phyloP scores from a whole-genome alignment of 2,888 invertebrate genomes.

The Trachelus stipa region DNA sequence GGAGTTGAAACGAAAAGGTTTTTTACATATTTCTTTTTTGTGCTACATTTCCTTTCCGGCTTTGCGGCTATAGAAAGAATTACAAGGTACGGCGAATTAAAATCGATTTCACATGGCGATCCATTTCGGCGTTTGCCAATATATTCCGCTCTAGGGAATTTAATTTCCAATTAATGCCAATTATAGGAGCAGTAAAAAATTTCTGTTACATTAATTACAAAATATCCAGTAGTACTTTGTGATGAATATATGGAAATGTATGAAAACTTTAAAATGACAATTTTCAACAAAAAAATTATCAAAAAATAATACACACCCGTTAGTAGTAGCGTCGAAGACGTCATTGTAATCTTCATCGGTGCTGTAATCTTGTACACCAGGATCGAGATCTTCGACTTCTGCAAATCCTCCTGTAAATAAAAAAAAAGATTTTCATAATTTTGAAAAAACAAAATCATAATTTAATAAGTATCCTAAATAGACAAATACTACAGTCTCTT shows the following conservation, averaged over 20 bases:
- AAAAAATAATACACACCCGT: conserved; percentile 44
- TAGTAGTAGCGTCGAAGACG: conserved; percentile 47
- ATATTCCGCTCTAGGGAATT: neutral
- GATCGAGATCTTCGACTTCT: conserved; percentile 48
- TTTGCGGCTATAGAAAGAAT: neutral
- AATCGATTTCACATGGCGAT: neutral
- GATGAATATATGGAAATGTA: neutral
- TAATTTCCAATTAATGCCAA: neutral
- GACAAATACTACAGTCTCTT: neutral
- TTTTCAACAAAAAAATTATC: neutral
- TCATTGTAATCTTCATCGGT: conserved; percentile 57
- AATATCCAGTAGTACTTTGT: neutral
- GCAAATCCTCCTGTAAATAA: conserved; percentile 36
- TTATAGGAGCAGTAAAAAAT: conserved; percentile 10
- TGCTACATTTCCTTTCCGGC: neutral
- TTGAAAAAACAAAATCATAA: neutral
- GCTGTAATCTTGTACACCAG: conserved; percentile 54
- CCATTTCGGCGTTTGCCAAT: neutral
- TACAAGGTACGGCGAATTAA: neutral
- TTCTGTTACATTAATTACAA: neutral
- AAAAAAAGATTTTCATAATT: neutral
- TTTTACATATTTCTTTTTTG: neutral
- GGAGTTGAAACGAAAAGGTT: neutral
- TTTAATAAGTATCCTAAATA: neutral
- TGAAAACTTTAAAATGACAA: neutral